A percentile compares a stretch with the other conserved stretches of the same genome.
phyloP scores from a whole-genome alignment of 2,113 vertebrate genomes.

The Chrysochloris asiatica region DNA sequence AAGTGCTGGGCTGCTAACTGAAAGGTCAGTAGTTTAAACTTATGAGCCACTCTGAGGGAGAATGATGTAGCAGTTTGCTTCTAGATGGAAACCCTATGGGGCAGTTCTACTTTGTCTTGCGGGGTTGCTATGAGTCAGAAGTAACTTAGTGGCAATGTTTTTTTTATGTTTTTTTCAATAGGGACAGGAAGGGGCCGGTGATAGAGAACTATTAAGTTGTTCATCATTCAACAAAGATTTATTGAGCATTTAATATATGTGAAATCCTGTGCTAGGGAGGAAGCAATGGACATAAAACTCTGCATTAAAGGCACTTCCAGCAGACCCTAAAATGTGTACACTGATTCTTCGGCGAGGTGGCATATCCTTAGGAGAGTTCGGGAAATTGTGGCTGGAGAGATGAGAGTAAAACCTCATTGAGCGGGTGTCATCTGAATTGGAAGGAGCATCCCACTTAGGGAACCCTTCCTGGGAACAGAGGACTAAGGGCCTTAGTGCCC shows the following conservation, averaged over 20 bases:
- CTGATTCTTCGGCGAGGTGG: neutral
- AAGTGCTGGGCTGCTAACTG: neutral
- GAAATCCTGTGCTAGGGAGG: neutral
- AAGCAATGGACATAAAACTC: neutral
- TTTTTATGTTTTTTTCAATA: neutral
- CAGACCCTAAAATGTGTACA: neutral
- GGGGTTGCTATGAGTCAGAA: neutral
- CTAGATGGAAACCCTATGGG: neutral
- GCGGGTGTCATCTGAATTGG: neutral
- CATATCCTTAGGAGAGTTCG: neutral
- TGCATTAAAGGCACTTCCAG: too few species aligned
- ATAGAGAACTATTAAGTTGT: neutral
- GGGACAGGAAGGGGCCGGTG: neutral
- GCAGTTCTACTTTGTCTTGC: neutral
- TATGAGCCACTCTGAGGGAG: neutral
- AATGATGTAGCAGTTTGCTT: neutral
- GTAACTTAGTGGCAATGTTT: neutral
- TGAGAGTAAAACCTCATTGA: neutral
- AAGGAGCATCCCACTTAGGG: neutral
- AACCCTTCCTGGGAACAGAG: neutral
- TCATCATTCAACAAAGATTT: neutral
- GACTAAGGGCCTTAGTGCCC: neutral
- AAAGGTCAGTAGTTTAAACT: neutral
- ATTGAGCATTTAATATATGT: neutral
- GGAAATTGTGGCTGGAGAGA: neutral